Evolutionary conservation across 2,888 invertebrate genomes (phyloP), one percentile per base, ranked within the genome.

Genomic region (Sceliomorpha sp.): DNA sequence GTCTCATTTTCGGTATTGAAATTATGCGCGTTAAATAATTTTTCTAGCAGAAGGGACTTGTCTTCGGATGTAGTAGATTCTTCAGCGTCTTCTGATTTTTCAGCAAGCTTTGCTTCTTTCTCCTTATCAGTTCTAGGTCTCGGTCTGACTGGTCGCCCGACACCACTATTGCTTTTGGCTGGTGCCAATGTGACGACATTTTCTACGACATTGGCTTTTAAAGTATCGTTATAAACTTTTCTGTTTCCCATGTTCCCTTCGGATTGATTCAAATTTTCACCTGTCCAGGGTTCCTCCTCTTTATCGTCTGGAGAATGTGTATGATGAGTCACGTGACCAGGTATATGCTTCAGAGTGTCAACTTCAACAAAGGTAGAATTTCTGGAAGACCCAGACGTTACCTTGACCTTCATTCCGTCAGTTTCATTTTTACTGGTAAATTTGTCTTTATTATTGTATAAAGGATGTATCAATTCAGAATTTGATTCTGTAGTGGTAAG

Each of bases 141-240:
- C 0, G 93, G 93, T 75, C 93, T 89, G 36, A 94, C 88, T 0
- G 94, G 94, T 69, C 94, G 89, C 58, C 92, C 92, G 2, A 95
- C 91, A 0, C 94, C 95, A 63, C 67, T 92, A 86, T 95, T 95
- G 0, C 95, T 95, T 80, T 94, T 93, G 0, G 93, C 94, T 0
- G 95, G 95, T 56, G 94, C 89, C 32, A 95, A 86, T 0, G 95
- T 95, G 1, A 92, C 91, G 12, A 92, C 56, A 56, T 84, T 82
- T 17, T 83, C 75, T 0, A 84, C 83, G 3, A 84, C 80, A 47
- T 83, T 85, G 0, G 85, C 81, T 29, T 83, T 87, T 7, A 83
- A 51, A 0, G 85, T 85, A 10, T 86, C 85, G 60, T 87, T 87
- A 50, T 86, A 84, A 13, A 77, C 51, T 37, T 81, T 84, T 40